Base-by-base conservation (phyloP, 2,888 invertebrate species). In the Lepidonotus clava region DNA sequence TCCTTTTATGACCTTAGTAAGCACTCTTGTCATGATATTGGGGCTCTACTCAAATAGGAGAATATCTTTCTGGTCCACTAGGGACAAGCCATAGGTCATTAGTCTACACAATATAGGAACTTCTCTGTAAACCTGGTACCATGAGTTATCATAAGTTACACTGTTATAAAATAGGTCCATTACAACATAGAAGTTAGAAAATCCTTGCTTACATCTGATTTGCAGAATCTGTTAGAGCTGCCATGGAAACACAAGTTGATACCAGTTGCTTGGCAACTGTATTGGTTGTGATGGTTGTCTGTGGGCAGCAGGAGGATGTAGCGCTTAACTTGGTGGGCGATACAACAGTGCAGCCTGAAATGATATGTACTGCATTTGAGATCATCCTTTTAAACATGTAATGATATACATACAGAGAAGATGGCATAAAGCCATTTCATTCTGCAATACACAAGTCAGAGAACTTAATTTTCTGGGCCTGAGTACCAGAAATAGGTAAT, bases 141-240 rank as follows among this genome's bases (percentile, higher is more conserved):
- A 51, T 21, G 66, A 24, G 28, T 8, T n/a, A 46, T 6, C 28
- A 66, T n/a, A 14, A 66, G 6, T 11, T 11, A 21, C 11, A 21
- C 28, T 24, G 66, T 66, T n/a, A 24, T n/a, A 21, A 66, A n/a
- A 6, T 28, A 66, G 66, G 28, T n/a, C n/a, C n/a, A n/a, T n/a
- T n/a, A n/a, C n/a, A n/a, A n/a, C n/a, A n/a, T n/a, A n/a, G 8
- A 66, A 66, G 38, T 24, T 14, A n/a, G 28, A 71, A 34, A 11
- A 38, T 36, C 71, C 34, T 32, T 8, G 8, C 80, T 80, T 46
- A 80, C 80, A 80, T 46, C 24, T 80, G 41, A 14, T 34, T 41
- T n/a, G 80, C 1, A 5, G 80, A 11, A 34, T 80, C 41, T n/a
- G 80, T 14, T 6, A 80, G 80, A 1, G 80, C 80, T 1, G 80